Conservation (phyloP, 1,140 invertebrate species). For the Conus ventricosus region DNA sequence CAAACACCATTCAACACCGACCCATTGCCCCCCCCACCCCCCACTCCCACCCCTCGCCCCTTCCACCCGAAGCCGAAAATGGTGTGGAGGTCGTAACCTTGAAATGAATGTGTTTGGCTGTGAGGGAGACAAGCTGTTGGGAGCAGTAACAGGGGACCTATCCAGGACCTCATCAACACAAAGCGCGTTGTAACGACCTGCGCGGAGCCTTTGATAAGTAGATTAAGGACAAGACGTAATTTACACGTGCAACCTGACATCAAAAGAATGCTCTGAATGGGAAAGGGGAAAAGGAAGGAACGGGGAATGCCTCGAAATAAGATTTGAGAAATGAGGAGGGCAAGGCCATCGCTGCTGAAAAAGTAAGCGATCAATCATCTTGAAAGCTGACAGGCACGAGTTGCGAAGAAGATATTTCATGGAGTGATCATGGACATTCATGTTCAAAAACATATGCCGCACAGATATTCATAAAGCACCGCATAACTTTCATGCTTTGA, state of each 20-base stretch:
- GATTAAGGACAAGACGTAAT: conserved; percentile 14
- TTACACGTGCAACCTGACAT: conserved; percentile 19
- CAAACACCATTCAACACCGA: background rate
- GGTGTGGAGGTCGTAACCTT: background rate
- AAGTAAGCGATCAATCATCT: too few relatives aligned
- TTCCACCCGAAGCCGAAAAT: background rate
- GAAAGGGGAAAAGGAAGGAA: background rate
- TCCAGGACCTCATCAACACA: background rate
- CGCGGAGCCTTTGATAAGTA: conserved; percentile 13
- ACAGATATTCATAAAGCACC: background rate
- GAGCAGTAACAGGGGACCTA: conserved; percentile 5
- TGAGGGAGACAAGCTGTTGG: background rate
- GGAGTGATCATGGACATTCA: too few relatives aligned
- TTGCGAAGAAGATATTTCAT: too few relatives aligned
- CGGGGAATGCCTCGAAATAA: background rate
- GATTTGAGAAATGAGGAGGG: too few relatives aligned
- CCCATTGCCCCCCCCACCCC: background rate
- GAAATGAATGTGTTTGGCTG: background rate
- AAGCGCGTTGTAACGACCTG: background rate
- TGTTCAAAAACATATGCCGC: too few relatives aligned
- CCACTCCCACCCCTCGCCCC: background rate
- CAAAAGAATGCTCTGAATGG: background rate
- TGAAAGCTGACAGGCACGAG: too few relatives aligned
- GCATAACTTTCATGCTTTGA: too few relatives aligned
- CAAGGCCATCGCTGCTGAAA: too few relatives aligned